Conservation (phyloP, 2,797 vertebrate genomes). For the Hoplostethus mediterraneus region DNA sequence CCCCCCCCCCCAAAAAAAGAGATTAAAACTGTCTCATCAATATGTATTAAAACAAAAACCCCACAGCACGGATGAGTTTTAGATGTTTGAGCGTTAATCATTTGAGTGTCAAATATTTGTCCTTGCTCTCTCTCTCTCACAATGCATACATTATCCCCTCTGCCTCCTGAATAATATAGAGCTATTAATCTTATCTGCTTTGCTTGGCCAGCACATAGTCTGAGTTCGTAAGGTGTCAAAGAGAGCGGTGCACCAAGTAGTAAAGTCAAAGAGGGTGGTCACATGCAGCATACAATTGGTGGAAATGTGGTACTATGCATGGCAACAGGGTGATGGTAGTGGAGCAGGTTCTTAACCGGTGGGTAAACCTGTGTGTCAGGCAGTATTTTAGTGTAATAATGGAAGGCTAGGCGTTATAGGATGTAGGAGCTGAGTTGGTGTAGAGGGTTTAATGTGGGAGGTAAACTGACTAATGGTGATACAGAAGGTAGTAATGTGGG, state of each 20-base stretch:
- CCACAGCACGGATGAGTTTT: constrained; percentile 39
- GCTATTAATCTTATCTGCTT: constrained; percentile 60
- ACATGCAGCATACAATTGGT: constrained; percentile 16
- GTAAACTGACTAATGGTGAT: constrained; percentile 68
- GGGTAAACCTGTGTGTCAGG: background rate
- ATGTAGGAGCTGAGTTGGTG: constrained; percentile 47
- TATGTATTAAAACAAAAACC: constrained; percentile 52
- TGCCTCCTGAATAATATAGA: constrained; percentile 49
- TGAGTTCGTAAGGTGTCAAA: constrained; percentile 37
- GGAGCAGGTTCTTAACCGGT: no score
- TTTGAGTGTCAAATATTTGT: constrained; percentile 68
- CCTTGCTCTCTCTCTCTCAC: constrained; percentile 49
- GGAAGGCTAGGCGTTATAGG: background rate
- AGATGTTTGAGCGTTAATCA: constrained; percentile 36
- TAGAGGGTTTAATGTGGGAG: constrained; percentile 48
- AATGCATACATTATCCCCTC: constrained; percentile 51
- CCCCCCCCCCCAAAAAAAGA: constrained; percentile 10
- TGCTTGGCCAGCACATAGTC: constrained; percentile 39
- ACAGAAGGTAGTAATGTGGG: constrained; percentile 66
- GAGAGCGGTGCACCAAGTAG: constrained; percentile 40
- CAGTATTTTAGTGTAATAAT: background rate
- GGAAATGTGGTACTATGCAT: constrained; percentile 22
- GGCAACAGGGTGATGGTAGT: no score
- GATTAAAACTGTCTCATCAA: constrained; percentile 61
- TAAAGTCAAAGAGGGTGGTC: constrained; percentile 20